Percentiles rank a stretch among this genome's conserved stretches.
phyloP scores from a whole-genome alignment of 1,140 invertebrate species.

The Drosophila pseudoobscura region DNA sequence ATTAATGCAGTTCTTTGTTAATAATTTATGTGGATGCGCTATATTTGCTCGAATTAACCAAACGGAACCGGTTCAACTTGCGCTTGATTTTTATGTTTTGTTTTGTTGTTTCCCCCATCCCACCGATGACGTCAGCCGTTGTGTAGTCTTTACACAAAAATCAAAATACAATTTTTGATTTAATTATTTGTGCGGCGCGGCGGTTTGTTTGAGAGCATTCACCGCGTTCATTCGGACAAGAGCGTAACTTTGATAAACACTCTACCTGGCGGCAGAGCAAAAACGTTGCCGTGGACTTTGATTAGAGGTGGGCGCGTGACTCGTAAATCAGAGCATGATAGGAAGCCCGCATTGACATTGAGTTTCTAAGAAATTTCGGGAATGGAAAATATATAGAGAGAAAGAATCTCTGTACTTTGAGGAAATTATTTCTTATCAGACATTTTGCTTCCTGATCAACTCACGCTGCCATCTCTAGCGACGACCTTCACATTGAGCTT shows the following conservation, averaged over 20 bases:
- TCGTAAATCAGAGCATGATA: not conserved
- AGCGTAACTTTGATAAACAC: slow-evolving; percentile 31
- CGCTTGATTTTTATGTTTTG: slow-evolving; percentile 28
- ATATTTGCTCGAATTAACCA: slow-evolving; percentile 31
- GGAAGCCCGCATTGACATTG: too few relatives aligned
- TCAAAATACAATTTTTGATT: slow-evolving; percentile 42
- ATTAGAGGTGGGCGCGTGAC: slow-evolving; percentile 11
- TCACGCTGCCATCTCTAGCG: slow-evolving; percentile 16
- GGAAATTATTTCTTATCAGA: not conserved
- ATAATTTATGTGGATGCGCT: slow-evolving; percentile 17
- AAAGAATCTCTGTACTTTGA: not conserved
- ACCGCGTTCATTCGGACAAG: slow-evolving; percentile 7
- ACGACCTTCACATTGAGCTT: slow-evolving; percentile 58
- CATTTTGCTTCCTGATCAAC: not conserved
- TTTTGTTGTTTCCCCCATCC: slow-evolving; percentile 3
- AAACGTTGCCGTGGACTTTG: not conserved
- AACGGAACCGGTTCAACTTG: slow-evolving; percentile 56
- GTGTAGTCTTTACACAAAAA: slow-evolving; percentile 15
- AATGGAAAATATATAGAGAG: too few relatives aligned
- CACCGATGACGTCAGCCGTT: slow-evolving; percentile 22
- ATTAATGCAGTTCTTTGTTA: slow-evolving; percentile 40
- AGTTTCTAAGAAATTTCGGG: too few relatives aligned
- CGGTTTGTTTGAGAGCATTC: slow-evolving; percentile 47
- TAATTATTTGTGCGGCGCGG: slow-evolving; percentile 34
- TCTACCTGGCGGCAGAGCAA: not conserved